Conservation (phyloP, 2,797 vertebrate species). For the Acanthurus tractus region DNA sequence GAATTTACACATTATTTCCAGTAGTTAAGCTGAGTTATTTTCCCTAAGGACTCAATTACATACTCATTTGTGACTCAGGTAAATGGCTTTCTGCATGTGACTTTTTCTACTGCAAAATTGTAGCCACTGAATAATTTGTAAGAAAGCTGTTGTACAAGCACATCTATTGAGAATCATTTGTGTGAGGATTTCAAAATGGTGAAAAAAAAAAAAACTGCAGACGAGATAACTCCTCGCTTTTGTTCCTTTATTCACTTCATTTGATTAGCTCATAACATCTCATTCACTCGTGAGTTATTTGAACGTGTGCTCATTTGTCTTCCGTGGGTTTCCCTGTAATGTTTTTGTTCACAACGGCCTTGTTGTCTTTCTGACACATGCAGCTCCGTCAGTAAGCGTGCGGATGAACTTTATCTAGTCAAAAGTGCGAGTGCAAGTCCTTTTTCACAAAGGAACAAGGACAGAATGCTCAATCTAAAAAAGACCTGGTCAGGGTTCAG, state of each 20-base stretch:
- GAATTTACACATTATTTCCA: conserved; percentile 98
- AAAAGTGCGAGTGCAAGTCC: conserved; percentile 55
- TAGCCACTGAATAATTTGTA: conserved; percentile 85
- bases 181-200: conserved; percentile 64
- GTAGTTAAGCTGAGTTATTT: conserved; percentile 98
- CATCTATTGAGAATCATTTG: conserved; percentile 81
- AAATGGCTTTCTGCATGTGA: conserved; percentile 85
- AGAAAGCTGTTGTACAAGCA: conserved; percentile 81
- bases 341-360: conserved; percentile 73
- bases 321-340: conserved; percentile 47
- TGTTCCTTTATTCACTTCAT: conserved; percentile 80
- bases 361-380: conserved; percentile 68
- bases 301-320: conserved; percentile 66
- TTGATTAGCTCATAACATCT: conserved; percentile 80
- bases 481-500: conserved; percentile 82
- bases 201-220: conserved; percentile 33
- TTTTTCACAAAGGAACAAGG: conserved; percentile 56
- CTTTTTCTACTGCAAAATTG: conserved; percentile 84
- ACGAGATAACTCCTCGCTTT: conserved; percentile 74
- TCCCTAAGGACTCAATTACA: conserved; percentile 97
- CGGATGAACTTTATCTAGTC: conserved; percentile 59
- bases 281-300: conserved; percentile 71
- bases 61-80: conserved; percentile 97
- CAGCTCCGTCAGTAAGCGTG: conserved; percentile 50
- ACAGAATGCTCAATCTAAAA: conserved; percentile 55